phyloP scores from a whole-genome alignment of 2,888 invertebrate species.

The Torymus aiolomorphi region DNA sequence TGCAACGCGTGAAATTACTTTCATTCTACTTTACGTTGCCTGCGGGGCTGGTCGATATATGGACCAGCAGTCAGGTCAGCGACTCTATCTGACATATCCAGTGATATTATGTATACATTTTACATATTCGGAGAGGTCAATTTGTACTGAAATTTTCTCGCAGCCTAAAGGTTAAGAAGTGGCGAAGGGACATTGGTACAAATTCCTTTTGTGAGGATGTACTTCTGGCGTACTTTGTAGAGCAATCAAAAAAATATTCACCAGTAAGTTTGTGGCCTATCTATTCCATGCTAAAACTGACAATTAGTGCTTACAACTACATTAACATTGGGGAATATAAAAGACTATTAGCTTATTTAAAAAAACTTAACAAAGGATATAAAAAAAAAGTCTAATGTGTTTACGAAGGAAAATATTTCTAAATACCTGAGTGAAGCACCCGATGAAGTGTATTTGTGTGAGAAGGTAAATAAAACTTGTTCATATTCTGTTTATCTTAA shows the following conservation, averaged over 20 bases:
- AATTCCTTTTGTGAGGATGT: slow-evolving; percentile 34
- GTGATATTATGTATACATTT: no score
- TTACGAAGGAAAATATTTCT: not conserved
- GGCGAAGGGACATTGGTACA: slow-evolving; percentile 29
- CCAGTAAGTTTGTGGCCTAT: slow-evolving; percentile 49
- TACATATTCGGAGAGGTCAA: no score
- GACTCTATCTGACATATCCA: no score
- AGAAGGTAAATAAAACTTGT: slow-evolving; percentile 9
- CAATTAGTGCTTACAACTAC: not conserved
- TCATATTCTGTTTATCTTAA: no score
- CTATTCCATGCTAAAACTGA: slow-evolving; percentile 51
- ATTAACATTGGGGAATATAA: not conserved
- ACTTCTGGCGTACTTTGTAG: slow-evolving; percentile 48
- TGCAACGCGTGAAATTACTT: no score
- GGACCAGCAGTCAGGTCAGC: no score
- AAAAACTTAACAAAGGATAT: not conserved
- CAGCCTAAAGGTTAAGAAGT: no score
- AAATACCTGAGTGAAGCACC: slow-evolving; percentile 1
- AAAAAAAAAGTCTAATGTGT: not conserved
- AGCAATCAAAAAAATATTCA: slow-evolving; percentile 28
- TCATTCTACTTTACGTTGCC: no score
- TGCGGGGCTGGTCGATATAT: no score
- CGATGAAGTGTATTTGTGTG: not conserved
- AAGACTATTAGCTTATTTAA: not conserved
- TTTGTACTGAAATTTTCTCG: no score